Base-by-base conservation (phyloP, 53 echinoderm and acorn worm species). In the Antedon mediterranea region DNA sequence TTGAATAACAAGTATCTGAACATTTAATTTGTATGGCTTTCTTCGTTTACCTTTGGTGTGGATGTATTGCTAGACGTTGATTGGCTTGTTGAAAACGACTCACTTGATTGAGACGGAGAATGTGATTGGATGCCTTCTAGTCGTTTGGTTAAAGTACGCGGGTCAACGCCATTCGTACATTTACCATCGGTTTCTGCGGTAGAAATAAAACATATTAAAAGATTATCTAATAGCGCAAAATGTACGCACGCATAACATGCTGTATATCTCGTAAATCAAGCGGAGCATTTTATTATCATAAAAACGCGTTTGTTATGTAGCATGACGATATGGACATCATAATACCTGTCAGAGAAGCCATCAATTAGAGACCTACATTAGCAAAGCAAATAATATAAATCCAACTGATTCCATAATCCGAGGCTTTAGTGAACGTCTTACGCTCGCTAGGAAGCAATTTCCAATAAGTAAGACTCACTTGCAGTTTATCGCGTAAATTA, bases 151-250 rank as follows among this genome's bases (percentile, higher is more conserved):
- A 91, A 34, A 83, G 85, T 87, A 37, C 85, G 70, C 3, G 91
- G 91, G 78, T 91, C 91, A 8, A 91, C 87, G 33, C 91, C 91
- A 75, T 85, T 85, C 6, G 88, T 57, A 57, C 57, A 57, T 18
- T 57, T 57, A 23, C 57, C 57, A 57, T 57, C 57, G 23, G 57
- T 15, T 15, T 57, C 57, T 57, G 13, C 13, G 57, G 15, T 57
- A 11, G 20, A 57, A 6, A 37, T 4, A 37, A 37, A 37, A 6
- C 37, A 37, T 37, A 37, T 4, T 3, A 57, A 57, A 3, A 57
- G 57, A 57, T 57, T 57, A 11, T 26, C 23, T 57, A 57, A 57
- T 57, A 57, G 57, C 23, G 57, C 23, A 57, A 11, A 11, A 11
- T 57, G 20, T 57, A 57, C 57, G 57, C 57, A 57, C 57, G 57